Evolutionary conservation across 2,113 vertebrate species (phyloP).

Genomic region (Eolophus roseicapilla): DNA sequence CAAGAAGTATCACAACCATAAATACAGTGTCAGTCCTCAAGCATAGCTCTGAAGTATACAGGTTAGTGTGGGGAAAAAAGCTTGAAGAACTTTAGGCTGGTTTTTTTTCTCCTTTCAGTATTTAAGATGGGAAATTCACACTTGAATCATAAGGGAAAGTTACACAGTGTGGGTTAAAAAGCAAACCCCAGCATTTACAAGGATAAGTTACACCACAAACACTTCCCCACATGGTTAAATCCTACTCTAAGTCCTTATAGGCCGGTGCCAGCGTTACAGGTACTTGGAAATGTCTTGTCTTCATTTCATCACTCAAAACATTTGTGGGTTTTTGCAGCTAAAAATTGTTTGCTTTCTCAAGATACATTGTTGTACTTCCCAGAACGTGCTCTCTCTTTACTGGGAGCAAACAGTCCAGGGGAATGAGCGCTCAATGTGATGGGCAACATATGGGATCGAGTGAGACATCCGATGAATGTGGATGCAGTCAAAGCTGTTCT

Average conservation of each 20-base stretch:
- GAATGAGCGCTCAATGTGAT: constrained; percentile 10
- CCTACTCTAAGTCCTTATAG: background rate
- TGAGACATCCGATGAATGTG: constrained; percentile 27
- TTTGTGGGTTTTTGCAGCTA: background rate
- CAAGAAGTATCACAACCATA: background rate
- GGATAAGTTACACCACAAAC: background rate
- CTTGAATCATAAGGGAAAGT: background rate
- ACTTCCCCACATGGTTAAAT: background rate
- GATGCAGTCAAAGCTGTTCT: constrained; percentile 39
- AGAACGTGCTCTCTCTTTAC: constrained; percentile 11
- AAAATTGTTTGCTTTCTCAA: constrained; percentile 31
- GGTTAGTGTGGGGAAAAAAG: background rate
- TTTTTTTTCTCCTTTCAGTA: background rate
- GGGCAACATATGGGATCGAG: constrained; percentile 21
- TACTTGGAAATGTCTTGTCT: background rate
- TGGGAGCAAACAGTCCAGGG: background rate
- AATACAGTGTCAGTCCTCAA: background rate
- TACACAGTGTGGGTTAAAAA: background rate
- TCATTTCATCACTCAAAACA: background rate
- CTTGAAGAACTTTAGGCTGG: background rate
- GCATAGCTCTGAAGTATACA: background rate
- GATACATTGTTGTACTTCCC: background rate
- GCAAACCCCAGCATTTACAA: background rate
- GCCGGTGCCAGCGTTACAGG: background rate
- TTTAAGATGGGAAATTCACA: background rate